A percentile compares a stretch with the other conserved stretches of the same genome.
phyloP scores from a whole-genome alignment of 2,113 vertebrate species.

The Scortum barcoo region DNA sequence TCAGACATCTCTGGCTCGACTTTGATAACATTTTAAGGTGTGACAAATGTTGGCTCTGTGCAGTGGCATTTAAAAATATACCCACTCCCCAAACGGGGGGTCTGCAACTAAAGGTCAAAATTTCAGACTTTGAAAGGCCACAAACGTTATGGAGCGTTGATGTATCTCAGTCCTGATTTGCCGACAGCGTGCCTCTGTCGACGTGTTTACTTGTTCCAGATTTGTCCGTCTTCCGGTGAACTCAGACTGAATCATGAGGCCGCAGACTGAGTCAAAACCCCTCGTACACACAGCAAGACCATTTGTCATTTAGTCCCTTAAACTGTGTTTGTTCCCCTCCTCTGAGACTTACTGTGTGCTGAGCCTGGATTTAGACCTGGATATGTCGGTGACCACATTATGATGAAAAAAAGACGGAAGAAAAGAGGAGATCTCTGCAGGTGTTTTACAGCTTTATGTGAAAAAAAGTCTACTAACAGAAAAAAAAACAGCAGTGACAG shows the following conservation, averaged over 20 bases:
- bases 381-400: background rate
- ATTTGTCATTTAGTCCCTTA: constrained; percentile 39
- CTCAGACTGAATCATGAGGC: constrained; percentile 32
- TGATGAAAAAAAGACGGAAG: background rate
- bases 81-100: constrained; percentile 19
- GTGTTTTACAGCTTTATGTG: background rate
- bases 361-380: background rate
- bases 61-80: constrained; percentile 62
- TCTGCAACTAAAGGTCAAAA: constrained; percentile 60
- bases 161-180: constrained; percentile 12
- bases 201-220: background rate
- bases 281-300: background rate
- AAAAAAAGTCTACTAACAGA: background rate
- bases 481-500: background rate
- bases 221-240: constrained; percentile 2
- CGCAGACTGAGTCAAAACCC: constrained; percentile 27
- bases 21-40: constrained; percentile 29
- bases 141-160: constrained; percentile 9
- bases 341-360: background rate
- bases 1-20: constrained; percentile 1
- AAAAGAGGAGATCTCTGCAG: background rate
- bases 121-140: constrained; percentile 44
- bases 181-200: constrained; percentile 6
- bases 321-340: constrained; percentile 3
- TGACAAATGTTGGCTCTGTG: constrained; percentile 36